Evolutionary conservation across 2,888 invertebrate genomes (phyloP).

Genomic region (Ischnus inquisitorius): DNA sequence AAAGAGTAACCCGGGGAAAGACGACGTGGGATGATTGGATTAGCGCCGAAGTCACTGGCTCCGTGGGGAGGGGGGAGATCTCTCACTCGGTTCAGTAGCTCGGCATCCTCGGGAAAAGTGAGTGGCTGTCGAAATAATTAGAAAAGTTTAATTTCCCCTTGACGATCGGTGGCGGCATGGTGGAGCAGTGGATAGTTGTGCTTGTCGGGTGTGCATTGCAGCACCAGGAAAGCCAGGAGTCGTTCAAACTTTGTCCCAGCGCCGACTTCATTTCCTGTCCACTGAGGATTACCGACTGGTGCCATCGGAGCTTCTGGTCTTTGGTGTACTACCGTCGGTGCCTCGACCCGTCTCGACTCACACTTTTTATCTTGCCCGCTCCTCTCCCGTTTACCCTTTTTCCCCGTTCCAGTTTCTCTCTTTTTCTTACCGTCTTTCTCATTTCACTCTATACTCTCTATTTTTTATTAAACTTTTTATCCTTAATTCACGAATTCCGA

Average conservation of each 20-base stretch:
- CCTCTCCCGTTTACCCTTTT: conserved; percentile 35
- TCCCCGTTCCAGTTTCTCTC: conserved; percentile 18
- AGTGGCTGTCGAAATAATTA: conserved; percentile 72
- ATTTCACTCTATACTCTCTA: conserved; percentile 4
- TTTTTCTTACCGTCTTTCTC: conserved; percentile 36
- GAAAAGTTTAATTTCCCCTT: conserved; percentile 73
- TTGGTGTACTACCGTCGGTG: neutral
- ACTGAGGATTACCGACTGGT: conserved; percentile 67
- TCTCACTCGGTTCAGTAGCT: conserved; percentile 50
- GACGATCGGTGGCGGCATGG: conserved; percentile 52
- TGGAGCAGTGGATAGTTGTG: conserved; percentile 29
- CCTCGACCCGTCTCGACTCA: conserved; percentile 14
- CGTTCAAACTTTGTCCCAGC: conserved; percentile 72
- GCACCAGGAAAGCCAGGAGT: conserved; percentile 64
- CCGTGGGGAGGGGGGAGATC: conserved; percentile 4
- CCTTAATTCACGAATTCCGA: conserved; percentile 44
- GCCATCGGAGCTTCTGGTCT: conserved; percentile 46
- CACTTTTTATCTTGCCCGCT: conserved; percentile 43
- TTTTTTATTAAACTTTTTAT: conserved; percentile 57
- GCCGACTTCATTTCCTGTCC: conserved; percentile 74
- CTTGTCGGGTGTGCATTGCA: conserved; percentile 1
- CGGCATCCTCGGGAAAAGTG: conserved; percentile 54
- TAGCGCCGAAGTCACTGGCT: conserved; percentile 62
- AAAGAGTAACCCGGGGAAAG: conserved; percentile 30
- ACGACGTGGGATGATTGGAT: conserved; percentile 64